Base-by-base conservation (phyloP, 2,113 vertebrate genomes). In the Sphyrna mokarran region DNA sequence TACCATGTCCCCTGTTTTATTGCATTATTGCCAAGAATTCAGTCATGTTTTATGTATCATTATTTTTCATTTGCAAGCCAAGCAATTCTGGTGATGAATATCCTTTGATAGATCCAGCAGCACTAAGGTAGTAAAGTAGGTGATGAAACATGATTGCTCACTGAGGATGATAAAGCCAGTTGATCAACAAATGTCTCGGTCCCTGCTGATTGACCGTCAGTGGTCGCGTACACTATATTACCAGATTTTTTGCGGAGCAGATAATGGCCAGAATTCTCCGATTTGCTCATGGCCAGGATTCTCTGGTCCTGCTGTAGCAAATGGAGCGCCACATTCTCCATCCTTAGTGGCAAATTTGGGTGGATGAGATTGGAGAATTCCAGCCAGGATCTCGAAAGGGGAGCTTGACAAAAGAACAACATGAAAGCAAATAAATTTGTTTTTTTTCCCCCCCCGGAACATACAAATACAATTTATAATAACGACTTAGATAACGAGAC, bases 51-150 rank as follows among this genome's bases (percentile, higher is more conserved):
- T 72, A 33, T 72, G 40, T 72, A 70, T 72, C 63, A 48, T 70
- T 69, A 94, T 70, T 48, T 69, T 72, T 48, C 4, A 48, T 48
- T 48, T 95, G 22, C 66, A 95, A 72, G 68, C 66, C 68, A 70
- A 37, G 11, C 68, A 93, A 66, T 66, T 40, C 26, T 95, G 80
- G 14, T 90, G 87, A 54, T 90, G 61, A 33, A 54, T 63, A 54
- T 16, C 54, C 87, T 90, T 90, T 90, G 29, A 90, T 90, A 90
- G 54, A 90, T 61, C 87, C 54, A 29, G 54, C 87, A 61, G 87
- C n/a, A 83, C 87, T 61, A 33, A 58, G 11, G 48, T 61, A 90
- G 63, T 90, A 90, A 90, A 29, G 48, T 90, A 13, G 58, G 87
- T 90, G 87, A 90, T 90, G 48, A 90, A 90, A 61, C 48, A 10